Evolutionary conservation across 53 echinoderm and acorn worm genomes (phyloP), one percentile per base, ranked within the genome.

Genomic region (Hippasteria phrygiana): DNA sequence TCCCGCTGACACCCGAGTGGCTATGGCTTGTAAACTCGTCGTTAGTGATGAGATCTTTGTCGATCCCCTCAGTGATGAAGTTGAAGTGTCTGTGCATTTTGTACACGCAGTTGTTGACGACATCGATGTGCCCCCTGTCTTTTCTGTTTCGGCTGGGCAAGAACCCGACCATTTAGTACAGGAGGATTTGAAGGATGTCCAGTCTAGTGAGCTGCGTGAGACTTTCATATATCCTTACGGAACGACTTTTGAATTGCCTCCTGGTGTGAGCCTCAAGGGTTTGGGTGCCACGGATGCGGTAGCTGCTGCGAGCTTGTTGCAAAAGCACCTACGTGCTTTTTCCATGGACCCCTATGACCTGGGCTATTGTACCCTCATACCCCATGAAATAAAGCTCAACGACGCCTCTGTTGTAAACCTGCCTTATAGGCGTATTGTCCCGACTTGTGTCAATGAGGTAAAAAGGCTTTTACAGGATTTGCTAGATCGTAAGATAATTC

Each of bases 401-500:
- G 72, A 71, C 39, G 40, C 37, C 1, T 39, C 39, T 71, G 39
- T 39, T 14, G 72, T 71, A 11, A 71, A 71, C 40, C 20, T 71
- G n/a, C 72, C 72, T 37, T 71, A 71, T 40, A n/a, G 72, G 6
- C 72, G 41, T 5, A 20, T 71, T 18, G 72, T 71, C 13, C 72
- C 72, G 31, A 39, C 39, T 5, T 39, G 40, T 0, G 40, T 71
- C 8, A 17, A 13, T 18, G 72, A 71, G n/a, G 40, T 71, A 1
- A 71, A 38, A 40, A 13, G 39, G 6, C 41, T 71, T 9, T 1
- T 71, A 5, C 86, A 93, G 39, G 90, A 93, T 4, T 73, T 93
- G 87, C 32, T 93, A 2, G 87, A 87, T 7, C 47, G 78, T 10
- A 28, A 36, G 40, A 78, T 93, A 11, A 93, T 93, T 36, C 62